A percentile compares a stretch with the other conserved stretches of the same genome.
These are phyloP conservation scores for Euclidia mi DNA, from an alignment of 2,888 invertebrate species.

Conservation along the genomic window DNA sequence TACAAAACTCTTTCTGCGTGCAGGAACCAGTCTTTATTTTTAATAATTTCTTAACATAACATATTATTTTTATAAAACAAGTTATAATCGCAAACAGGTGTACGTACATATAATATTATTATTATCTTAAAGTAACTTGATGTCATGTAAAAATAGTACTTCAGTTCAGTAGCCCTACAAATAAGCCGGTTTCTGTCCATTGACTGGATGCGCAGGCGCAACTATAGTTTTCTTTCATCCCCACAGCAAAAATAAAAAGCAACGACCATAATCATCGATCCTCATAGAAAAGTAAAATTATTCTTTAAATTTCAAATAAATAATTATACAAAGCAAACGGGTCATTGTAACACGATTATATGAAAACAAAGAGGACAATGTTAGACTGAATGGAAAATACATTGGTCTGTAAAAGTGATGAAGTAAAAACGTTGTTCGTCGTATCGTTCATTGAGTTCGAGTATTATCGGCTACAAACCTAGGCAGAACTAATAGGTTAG, in stretches of 20 bases:
- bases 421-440: constrained; percentile 21
- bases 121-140: constrained; percentile 18
- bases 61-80: neutral
- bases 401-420: neutral
- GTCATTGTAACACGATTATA: neutral
- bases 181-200: constrained; percentile 48
- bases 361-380: neutral
- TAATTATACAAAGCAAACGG: too few relatives aligned
- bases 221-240: constrained; percentile 6
- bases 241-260: neutral
- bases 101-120: constrained; percentile 6
- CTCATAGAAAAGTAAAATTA: too few relatives aligned
- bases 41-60: neutral
- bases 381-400: neutral
- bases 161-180: constrained; percentile 21
- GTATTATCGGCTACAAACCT: constrained; percentile 55
- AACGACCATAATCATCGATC: too few relatives aligned
- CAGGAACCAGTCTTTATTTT: neutral
- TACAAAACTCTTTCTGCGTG: too few relatives aligned
- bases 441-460: constrained; percentile 42
- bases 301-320: too few relatives aligned
- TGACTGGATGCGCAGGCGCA: constrained; percentile 25
- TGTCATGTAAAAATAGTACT: constrained; percentile 25
- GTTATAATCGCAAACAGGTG: constrained; percentile 13
- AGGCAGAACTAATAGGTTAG: constrained; percentile 57